These are phyloP conservation scores for Hypomecis atomaria DNA, from an alignment of 2,888 invertebrate genomes.

Conservation along the genomic window DNA sequence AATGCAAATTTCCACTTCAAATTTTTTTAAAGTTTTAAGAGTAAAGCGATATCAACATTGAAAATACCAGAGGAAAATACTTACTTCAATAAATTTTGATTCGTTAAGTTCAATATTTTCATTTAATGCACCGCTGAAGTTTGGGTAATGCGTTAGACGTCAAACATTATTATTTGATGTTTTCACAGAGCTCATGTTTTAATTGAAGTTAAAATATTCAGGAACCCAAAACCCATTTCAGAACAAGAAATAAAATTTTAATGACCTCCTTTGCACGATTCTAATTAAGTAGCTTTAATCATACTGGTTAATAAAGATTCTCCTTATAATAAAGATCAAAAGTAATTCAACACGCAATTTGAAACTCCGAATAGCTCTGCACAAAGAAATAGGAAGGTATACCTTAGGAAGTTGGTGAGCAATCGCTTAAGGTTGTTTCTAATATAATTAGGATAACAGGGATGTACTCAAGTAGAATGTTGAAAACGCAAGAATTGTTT, in stretches of 20 bases:
- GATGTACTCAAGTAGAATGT: background rate
- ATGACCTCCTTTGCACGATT: conserved; percentile 21
- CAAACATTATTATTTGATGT: too few relatives aligned
- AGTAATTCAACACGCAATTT: conserved; percentile 32
- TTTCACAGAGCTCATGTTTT: too few relatives aligned
- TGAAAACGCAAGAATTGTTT: too few relatives aligned
- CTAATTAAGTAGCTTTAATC: conserved; percentile 24
- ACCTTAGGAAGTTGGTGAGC: conserved; percentile 26
- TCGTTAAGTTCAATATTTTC: too few relatives aligned
- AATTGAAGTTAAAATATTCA: conserved; percentile 3
- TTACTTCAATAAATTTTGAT: too few relatives aligned
- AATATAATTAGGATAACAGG: conserved; percentile 30
- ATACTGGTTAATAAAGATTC: conserved; percentile 24
- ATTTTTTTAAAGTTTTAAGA: too few relatives aligned
- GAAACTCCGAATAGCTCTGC: conserved; percentile 29
- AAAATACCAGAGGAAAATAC: too few relatives aligned
- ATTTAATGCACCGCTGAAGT: too few relatives aligned
- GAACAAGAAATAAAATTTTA: conserved; percentile 19
- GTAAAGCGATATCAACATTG: too few relatives aligned
- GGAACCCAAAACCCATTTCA: background rate
- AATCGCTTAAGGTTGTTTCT: conserved; percentile 29
- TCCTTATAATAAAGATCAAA: conserved; percentile 32
- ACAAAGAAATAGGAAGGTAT: conserved; percentile 27
- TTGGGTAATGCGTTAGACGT: too few relatives aligned
- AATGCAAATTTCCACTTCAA: too few relatives aligned